phyloP scores from a whole-genome alignment of 2,888 invertebrate genomes.

The Trachelus iudaicus region DNA sequence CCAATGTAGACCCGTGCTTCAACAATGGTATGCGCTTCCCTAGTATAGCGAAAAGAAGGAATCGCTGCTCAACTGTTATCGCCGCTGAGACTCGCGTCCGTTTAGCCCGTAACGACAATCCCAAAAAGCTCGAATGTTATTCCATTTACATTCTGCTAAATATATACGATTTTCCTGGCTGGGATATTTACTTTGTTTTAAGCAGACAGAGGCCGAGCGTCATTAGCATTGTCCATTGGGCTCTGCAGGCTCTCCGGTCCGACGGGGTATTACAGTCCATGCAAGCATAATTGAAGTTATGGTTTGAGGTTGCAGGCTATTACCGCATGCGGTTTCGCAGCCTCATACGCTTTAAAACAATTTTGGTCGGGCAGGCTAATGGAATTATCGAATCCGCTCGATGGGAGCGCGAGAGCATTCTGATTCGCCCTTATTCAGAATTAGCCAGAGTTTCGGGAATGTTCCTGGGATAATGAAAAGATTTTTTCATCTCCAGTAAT shows the following conservation, averaged over 20 bases:
- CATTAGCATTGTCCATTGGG: not conserved
- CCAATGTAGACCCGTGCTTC: constrained; percentile 33
- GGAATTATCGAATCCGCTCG: not conserved
- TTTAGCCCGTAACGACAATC: not conserved
- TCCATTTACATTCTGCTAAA: not conserved
- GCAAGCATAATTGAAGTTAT: constrained; percentile 4
- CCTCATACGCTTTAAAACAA: constrained; percentile 4
- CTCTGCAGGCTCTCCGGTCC: not conserved
- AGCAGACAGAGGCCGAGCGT: not conserved
- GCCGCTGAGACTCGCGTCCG: not conserved
- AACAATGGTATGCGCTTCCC: constrained; percentile 9
- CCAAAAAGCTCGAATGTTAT: not conserved
- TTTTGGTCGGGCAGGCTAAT: not conserved
- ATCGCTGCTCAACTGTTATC: not conserved
- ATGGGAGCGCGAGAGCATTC: not conserved
- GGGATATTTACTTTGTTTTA: not conserved
- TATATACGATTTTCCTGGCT: not conserved
- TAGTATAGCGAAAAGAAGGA: not conserved
- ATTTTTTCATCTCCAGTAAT: not conserved
- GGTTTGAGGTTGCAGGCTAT: constrained; percentile 2
- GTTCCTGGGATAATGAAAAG: not conserved
- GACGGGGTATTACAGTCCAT: not conserved
- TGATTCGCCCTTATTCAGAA: not conserved
- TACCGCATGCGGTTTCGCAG: constrained; percentile 1
- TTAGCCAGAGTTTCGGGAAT: not conserved